Evolutionary conservation across 2,113 vertebrate genomes (phyloP).

Genomic region (Tetrao urogallus): DNA sequence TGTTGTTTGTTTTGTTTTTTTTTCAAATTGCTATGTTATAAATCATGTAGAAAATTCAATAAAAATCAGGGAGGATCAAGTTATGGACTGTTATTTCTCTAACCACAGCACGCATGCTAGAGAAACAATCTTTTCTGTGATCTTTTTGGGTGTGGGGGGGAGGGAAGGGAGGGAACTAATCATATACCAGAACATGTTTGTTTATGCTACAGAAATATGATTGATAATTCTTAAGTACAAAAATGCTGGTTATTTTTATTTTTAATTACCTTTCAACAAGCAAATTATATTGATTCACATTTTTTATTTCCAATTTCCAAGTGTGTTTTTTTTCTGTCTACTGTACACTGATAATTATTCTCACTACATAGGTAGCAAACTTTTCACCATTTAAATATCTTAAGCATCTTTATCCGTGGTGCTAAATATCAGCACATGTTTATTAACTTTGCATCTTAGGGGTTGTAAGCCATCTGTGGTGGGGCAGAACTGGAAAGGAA

Average conservation of each 20-base stretch:
- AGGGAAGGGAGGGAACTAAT: not conserved
- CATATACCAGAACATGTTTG: not conserved
- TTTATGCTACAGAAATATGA: not conserved
- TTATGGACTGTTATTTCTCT: not conserved
- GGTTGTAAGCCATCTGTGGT: not conserved
- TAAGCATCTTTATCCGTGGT: conserved; percentile 20
- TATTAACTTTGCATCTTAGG: not conserved
- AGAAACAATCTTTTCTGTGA: not conserved
- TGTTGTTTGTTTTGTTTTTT: not conserved
- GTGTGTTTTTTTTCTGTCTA: not conserved
- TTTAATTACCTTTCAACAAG: conserved; percentile 33
- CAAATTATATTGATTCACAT: not conserved
- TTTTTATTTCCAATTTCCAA: conserved; percentile 20
- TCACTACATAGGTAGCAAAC: not conserved
- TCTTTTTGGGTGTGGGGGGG: not conserved
- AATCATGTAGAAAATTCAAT: not conserved
- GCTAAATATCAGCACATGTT: not conserved
- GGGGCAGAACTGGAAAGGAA: not conserved
- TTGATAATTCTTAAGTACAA: not conserved
- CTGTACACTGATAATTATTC: conserved; percentile 60
- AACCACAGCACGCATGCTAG: not conserved
- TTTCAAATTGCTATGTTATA: not conserved
- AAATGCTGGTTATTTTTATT: not conserved
- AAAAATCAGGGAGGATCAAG: not conserved
- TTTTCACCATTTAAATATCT: not conserved